Evolutionary conservation across 1,140 invertebrate genomes (phyloP).

Genomic region (Brevipalpus yothersi): DNA sequence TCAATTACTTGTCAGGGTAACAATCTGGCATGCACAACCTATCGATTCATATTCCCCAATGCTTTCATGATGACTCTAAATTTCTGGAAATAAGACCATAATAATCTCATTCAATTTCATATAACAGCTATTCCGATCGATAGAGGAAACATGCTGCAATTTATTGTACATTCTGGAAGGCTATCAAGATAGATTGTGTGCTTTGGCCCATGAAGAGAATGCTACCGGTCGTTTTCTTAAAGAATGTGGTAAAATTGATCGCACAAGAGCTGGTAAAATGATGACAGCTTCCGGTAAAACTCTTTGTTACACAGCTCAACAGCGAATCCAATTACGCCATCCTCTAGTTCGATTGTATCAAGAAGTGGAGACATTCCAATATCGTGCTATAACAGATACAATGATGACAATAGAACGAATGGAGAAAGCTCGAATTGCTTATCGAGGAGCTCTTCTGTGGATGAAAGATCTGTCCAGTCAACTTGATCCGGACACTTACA

Average conservation of each 20-base stretch:
- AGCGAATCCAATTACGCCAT: constrained; percentile 39
- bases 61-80: background rate
- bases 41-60: background rate
- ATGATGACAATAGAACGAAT: constrained; percentile 64
- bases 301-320: constrained; percentile 79
- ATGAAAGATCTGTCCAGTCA: constrained; percentile 94
- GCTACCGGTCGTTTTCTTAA: constrained; percentile 79
- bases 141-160: constrained; percentile 67
- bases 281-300: constrained; percentile 83
- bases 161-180: constrained; percentile 71
- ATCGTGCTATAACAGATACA: constrained; percentile 79
- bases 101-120: background rate
- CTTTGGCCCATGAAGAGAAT: constrained; percentile 81
- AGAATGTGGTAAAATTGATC: constrained; percentile 69
- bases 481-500: constrained; percentile 84
- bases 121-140: constrained; percentile 56
- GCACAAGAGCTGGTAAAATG: constrained; percentile 64
- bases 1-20: too few relatives aligned
- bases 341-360: constrained; percentile 71
- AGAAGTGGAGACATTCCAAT: constrained; percentile 88
- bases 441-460: constrained; percentile 79
- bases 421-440: constrained; percentile 88
- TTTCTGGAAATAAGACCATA: background rate
- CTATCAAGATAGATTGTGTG: constrained; percentile 76
- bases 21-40: too few relatives aligned